Conservation (phyloP, 1,140 invertebrate genomes). For the Mactra quadrangularis region DNA sequence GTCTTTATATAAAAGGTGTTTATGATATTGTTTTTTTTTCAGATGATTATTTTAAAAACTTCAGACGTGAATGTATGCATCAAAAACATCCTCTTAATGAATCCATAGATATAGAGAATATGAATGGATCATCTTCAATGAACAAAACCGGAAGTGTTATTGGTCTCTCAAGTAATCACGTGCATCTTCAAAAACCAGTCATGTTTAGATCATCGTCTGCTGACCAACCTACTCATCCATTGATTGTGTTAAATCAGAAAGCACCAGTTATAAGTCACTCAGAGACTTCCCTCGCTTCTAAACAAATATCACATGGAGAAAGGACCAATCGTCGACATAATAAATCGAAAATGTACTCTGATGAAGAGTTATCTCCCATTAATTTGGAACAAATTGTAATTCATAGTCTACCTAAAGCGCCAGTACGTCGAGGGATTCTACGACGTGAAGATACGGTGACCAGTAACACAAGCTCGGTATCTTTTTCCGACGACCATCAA, state of each 20-base stretch:
- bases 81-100: constrained; percentile 10
- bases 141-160: constrained; percentile 31
- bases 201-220: constrained; percentile 42
- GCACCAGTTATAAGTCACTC: constrained; percentile 68
- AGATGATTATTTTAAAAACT: constrained; percentile 68
- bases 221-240: constrained; percentile 64
- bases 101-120: constrained; percentile 5
- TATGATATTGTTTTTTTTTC: no score
- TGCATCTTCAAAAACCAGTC: constrained; percentile 31
- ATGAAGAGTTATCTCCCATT: constrained; percentile 75
- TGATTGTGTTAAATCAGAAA: constrained; percentile 76
- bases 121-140: constrained; percentile 8
- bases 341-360: constrained; percentile 65
- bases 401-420: constrained; percentile 61
- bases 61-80: constrained; percentile 26
- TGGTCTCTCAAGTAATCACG: background rate
- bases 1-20: no score
- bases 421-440: constrained; percentile 45
- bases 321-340: constrained; percentile 72
- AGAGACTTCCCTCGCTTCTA: constrained; percentile 48
- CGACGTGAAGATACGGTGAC: constrained; percentile 58
- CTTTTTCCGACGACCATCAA: background rate
- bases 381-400: constrained; percentile 78
- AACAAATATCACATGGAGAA: constrained; percentile 66
- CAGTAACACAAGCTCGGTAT: constrained; percentile 44